These are phyloP conservation scores for Oligia latruncula DNA, from an alignment of 2,888 invertebrate genomes.

Conservation along the genomic window DNA sequence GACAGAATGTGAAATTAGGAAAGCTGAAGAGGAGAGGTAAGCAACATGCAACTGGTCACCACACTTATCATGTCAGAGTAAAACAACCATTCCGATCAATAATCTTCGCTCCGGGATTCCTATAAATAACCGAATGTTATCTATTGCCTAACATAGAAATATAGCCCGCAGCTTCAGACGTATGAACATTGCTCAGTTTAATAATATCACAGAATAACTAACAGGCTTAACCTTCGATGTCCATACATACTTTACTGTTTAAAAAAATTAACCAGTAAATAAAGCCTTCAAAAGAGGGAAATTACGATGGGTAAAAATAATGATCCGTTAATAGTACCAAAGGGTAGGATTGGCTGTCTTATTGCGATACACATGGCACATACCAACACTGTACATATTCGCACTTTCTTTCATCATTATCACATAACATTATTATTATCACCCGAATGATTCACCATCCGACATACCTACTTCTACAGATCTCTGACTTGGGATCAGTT, in stretches of 20 bases:
- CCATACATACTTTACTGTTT: not conserved
- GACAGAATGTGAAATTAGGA: constrained; percentile 7
- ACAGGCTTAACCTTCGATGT: not conserved
- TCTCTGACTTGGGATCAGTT: not conserved
- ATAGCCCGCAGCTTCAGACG: not conserved
- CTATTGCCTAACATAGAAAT: not conserved
- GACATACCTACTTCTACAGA: not conserved
- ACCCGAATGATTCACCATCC: not conserved
- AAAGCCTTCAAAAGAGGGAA: not conserved
- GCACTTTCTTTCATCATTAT: constrained; percentile 19
- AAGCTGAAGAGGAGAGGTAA: constrained; percentile 17
- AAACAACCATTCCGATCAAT: constrained; percentile 18
- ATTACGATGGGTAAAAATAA: not conserved
- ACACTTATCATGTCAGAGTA: constrained; percentile 7
- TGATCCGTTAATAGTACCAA: not conserved
- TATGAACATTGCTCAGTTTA: not conserved
- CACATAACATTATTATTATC: not conserved
- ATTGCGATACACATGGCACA: constrained; percentile 16
- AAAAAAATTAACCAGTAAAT: not conserved
- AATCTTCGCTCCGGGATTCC: not conserved
- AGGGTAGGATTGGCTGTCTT: constrained; percentile 14
- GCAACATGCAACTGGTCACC: not conserved
- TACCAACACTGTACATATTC: constrained; percentile 27
- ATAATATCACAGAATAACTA: not conserved
- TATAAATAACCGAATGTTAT: not conserved